phyloP scores from a whole-genome alignment of 2,888 invertebrate genomes.

The Eueremaeus valkanovi region DNA sequence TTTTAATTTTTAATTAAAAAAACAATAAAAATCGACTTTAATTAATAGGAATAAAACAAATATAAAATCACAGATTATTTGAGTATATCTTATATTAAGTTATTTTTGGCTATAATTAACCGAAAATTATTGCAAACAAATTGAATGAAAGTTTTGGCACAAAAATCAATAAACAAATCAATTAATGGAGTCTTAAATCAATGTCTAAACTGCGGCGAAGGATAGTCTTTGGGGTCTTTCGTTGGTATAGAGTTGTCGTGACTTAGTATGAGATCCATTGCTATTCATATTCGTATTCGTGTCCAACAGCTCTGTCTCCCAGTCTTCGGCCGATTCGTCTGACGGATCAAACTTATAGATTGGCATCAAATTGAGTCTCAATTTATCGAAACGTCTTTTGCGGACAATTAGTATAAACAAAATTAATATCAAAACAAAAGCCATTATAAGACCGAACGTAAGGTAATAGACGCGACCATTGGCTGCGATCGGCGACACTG shows the following conservation, averaged over 20 bases:
- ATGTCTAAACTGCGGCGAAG: not conserved
- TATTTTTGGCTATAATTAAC: too few species aligned
- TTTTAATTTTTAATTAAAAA: not conserved
- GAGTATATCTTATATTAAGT: too few species aligned
- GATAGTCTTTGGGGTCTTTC: constrained; percentile 13
- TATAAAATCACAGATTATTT: too few species aligned
- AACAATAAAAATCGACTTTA: too few species aligned
- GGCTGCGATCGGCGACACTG: too few species aligned
- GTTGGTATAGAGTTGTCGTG: constrained; percentile 21
- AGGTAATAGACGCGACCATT: not conserved
- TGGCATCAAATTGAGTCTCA: constrained; percentile 63
- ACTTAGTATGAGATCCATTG: constrained; percentile 53
- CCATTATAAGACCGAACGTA: not conserved
- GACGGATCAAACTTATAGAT: constrained; percentile 65
- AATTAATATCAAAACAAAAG: not conserved
- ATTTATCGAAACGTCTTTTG: constrained; percentile 55
- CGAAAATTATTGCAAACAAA: too few species aligned
- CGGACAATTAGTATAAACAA: not conserved
- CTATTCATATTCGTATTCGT: constrained; percentile 58
- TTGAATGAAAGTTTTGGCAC: constrained; percentile 27
- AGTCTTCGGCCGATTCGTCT: constrained; percentile 62
- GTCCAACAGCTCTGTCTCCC: constrained; percentile 57
- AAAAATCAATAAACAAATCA: not conserved
- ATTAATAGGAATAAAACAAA: too few species aligned
- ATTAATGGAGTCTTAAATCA: not conserved